A percentile compares a stretch with the other conserved stretches of the same genome.
These are phyloP conservation scores for Phainopepla nitens DNA, from an alignment of 2,113 vertebrate genomes.

Conservation along the genomic window DNA sequence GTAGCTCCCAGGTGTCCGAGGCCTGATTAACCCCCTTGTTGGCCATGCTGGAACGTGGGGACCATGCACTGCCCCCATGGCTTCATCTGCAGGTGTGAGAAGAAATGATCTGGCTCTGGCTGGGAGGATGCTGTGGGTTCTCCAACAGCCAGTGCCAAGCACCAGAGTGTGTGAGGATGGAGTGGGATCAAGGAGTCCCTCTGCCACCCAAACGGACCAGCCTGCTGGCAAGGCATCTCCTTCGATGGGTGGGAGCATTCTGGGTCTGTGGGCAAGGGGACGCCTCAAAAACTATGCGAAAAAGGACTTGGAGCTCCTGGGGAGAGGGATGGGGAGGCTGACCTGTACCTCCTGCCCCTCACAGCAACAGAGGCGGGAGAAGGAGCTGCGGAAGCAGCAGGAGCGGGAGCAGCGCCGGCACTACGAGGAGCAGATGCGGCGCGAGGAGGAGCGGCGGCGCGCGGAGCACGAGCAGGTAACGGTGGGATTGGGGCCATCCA, in stretches of 20 bases:
- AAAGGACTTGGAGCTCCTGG: accelerated
- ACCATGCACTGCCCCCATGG: accelerated
- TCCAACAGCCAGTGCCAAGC: neutral
- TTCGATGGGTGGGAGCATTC: accelerated
- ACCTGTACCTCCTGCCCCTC: neutral
- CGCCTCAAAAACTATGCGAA: neutral
- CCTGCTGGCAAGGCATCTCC: neutral
- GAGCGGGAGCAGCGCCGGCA: conserved; percentile 93
- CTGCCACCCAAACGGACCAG: accelerated
- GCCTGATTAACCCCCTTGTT: too few relatives aligned
- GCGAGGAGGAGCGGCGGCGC: conserved; percentile 93
- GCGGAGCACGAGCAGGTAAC: conserved; percentile 93
- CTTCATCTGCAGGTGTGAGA: neutral
- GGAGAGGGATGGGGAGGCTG: neutral
- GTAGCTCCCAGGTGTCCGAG: accelerated
- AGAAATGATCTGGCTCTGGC: neutral
- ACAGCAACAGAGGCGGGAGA: conserved; percentile 93
- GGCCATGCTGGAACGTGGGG: accelerated
- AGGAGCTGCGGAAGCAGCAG: conserved; percentile 95
- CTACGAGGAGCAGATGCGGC: conserved; percentile 92
- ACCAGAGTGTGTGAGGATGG: accelerated
- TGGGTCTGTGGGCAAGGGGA: accelerated
- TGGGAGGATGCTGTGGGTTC: neutral
- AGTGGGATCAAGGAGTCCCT: neutral
- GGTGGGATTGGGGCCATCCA: accelerated